Percentiles rank a stretch among this genome's conserved stretches.
Evolutionary conservation across 2,797 vertebrate species (phyloP).

Genomic region (Labeo calbasu): DNA sequence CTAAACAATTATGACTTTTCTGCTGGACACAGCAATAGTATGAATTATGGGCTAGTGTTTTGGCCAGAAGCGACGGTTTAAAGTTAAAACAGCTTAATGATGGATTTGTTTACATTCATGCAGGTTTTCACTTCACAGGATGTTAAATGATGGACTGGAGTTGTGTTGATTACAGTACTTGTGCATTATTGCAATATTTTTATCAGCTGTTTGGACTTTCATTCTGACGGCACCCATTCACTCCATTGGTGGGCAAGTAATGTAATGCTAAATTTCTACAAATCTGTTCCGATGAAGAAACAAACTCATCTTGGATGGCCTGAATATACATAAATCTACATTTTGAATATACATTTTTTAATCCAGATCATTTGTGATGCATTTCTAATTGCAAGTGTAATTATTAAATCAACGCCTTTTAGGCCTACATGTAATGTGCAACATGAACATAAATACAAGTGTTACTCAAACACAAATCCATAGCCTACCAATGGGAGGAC

Average conservation of each 20-base stretch:
- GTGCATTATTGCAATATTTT: background rate
- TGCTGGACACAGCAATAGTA: no score
- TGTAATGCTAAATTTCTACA: background rate
- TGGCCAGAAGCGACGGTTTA: no score
- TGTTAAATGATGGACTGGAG: background rate
- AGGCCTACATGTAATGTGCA: background rate
- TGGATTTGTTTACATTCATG: background rate
- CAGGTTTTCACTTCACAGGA: background rate
- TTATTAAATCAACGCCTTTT: background rate
- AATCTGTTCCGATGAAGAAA: background rate
- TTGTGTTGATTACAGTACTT: background rate
- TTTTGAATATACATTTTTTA: background rate
- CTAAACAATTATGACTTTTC: background rate
- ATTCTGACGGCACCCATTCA: background rate
- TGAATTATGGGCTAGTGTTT: no score
- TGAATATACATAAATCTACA: background rate
- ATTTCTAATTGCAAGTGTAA: background rate
- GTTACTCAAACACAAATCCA: constrained; percentile 57
- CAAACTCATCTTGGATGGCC: background rate
- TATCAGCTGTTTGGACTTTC: background rate
- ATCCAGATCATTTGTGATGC: background rate
- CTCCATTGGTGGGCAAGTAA: background rate
- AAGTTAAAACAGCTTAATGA: background rate
- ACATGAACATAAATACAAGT: background rate
- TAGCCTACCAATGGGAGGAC: constrained; percentile 68